Evolutionary conservation across 1,140 invertebrate genomes (phyloP), one percentile per base, ranked within the genome.

Genomic region (Ceratosolen fusciceps): DNA sequence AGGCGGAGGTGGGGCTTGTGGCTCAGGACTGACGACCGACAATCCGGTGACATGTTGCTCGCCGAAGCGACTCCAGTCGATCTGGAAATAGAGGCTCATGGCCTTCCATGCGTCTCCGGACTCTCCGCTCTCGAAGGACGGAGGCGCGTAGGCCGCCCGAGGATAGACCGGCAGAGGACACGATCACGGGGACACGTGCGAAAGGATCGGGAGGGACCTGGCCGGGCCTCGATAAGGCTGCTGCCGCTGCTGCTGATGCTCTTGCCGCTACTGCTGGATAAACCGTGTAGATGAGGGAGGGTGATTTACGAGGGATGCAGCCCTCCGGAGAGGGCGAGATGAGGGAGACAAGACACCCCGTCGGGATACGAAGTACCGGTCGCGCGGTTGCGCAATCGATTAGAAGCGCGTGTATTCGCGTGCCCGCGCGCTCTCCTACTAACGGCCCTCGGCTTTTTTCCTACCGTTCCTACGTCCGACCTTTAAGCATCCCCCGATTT

Each of bases 21-120:
- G 39, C n/a, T 24, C 58, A 14, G 21, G 12, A 75, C 79, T 70
- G 75, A 80, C 79, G 74, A 76, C 39, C 24, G 49, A 77, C 10
- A 80, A 56, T 72, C 79, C 79, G 19, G 79, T 72, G 34, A 80
- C 74, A 52, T 75, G 39, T 5, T 58, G 60, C 37, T 68, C 34
- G 37, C 74, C 79, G 68, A 76, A 76, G 16, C 79, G 74, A 43
- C 79, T 80, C 79, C 79, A 80, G 74, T 80, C 79, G 21, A 80
- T 80, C 19, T 58, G 58, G 56, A 80, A 80, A 26, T 80, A 80
- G 26, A 80, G 79, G 39, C 79, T 80, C 79, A 80, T 80, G 43
- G 52, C 21, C 34, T 14, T 31, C 0, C 5, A 29, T 7, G 10
- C 56, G 12, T 4, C 12, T 2, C 58, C 4, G 16, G 12, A 19